Evolutionary conservation across 1,140 invertebrate genomes (phyloP), one percentile per base, ranked within the genome.

Genomic region (Thalassaphorura encarpata): DNA sequence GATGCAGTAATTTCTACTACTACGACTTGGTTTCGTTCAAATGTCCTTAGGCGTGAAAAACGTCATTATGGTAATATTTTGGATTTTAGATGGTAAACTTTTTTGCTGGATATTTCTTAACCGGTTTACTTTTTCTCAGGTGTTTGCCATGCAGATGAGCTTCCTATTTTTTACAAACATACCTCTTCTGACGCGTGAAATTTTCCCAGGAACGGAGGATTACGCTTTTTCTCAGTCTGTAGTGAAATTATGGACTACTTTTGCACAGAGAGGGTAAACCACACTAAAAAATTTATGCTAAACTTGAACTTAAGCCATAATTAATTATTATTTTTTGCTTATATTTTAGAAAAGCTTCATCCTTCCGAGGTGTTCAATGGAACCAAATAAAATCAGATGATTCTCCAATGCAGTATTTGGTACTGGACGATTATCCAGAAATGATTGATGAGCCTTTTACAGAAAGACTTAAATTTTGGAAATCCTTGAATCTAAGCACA

Each of bases 221-320:
- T 65, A 57, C 41, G 28, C 24, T 8, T 60, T 65, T 28, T 62
- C 60, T n/a, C 21, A 39, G 4, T 46, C 45, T 13, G n/a, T 60
- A n/a, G 46, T 65, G 15, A 51, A 48, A 36, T 18, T 60, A 5
- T 65, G 60, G 60, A 21, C 36, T 3, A 31, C 43, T 27, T 65
- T 65, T 62, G 63, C 60, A 18, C 39, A 46, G 24, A 52, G 24
- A 19, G 60, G 63, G 63, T 62, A 58, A 50, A 36, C 6, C 42
- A n/a, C n/a, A n/a, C n/a, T n/a, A n/a, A n/a, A n/a, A n/a, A n/a
- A n/a, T n/a, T n/a, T n/a, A n/a, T n/a, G n/a, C n/a, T n/a, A n/a
- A n/a, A n/a, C n/a, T n/a, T n/a, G n/a, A n/a, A n/a, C n/a, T n/a
- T n/a, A n/a, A n/a, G n/a, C n/a, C n/a, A n/a, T n/a, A 11, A 53